Percentiles rank a stretch among this genome's conserved stretches.
phyloP scores from a whole-genome alignment of 2,113 vertebrate species.

The Oryzias curvinotus region DNA sequence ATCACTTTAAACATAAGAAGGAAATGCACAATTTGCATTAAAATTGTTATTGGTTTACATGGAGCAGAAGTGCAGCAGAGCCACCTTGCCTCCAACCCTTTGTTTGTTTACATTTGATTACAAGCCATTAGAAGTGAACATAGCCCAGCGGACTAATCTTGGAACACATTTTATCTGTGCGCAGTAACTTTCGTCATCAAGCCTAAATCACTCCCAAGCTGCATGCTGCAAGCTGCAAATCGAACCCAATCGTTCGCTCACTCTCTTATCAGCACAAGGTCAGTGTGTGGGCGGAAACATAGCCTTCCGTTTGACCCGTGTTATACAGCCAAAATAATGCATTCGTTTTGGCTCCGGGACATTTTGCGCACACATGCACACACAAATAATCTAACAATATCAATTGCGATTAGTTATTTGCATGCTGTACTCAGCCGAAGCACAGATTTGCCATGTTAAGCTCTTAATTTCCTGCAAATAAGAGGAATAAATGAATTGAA shows the following conservation, averaged over 20 bases:
- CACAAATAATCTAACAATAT: slow-evolving; percentile 11
- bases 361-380: background rate
- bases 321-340: slow-evolving; percentile 14
- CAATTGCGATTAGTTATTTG: slow-evolving; percentile 31
- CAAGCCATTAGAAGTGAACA: background rate
- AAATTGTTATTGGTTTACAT: background rate
- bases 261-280: slow-evolving; percentile 44
- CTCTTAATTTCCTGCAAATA: slow-evolving; percentile 49
- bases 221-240: slow-evolving; percentile 35
- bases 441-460: slow-evolving; percentile 51
- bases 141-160: slow-evolving; percentile 14
- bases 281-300: slow-evolving; percentile 19
- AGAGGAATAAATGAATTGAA: slow-evolving; percentile 17
- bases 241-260: slow-evolving; percentile 51
- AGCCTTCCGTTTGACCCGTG: slow-evolving; percentile 12
- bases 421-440: slow-evolving; percentile 23
- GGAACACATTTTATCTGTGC: slow-evolving; percentile 33
- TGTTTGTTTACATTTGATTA: slow-evolving; percentile 29
- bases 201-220: slow-evolving; percentile 38
- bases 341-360: slow-evolving; percentile 18
- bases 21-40: background rate
- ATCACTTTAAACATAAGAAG: background rate
- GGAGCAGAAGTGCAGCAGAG: background rate
- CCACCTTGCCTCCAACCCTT: background rate
- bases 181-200: slow-evolving; percentile 38